Base-by-base conservation (phyloP, 2,113 vertebrate species). In the Lampris megalopsis region DNA sequence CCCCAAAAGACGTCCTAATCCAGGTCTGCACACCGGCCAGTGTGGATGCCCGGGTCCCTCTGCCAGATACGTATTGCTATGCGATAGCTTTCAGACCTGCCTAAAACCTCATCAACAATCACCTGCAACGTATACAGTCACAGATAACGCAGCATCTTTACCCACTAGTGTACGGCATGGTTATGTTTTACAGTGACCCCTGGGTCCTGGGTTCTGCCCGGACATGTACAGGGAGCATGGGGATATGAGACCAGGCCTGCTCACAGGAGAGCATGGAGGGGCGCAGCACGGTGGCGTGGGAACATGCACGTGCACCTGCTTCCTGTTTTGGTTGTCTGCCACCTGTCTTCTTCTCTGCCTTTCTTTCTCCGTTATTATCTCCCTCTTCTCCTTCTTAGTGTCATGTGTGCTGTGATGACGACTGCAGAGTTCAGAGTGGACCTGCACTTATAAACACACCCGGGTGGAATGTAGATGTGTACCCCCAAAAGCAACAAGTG, bases 391-490 rank as follows among this genome's bases (percentile, higher is more conserved):
- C 35, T n/a, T 43, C 62, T 68, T 48, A 4, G 47, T 63, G 36
- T 76, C 43, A 13, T 13, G 56, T 9, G 24, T 71, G 43, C n/a
- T 11, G 53, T 56, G 58, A 62, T 62, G 42, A 70, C 63, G 63
- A 68, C 65, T 56, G 62, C 41, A 54, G 47, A 57, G 10, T 77
- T 73, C 48, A 72, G 11, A 73, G 73, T 9, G 61, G 57, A 47
- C 36, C 65, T 38, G 42, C 41, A 64, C 70, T 75, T 61, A 83
- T 54, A 83, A 84, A 88, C 80, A 86, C 60, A 49, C 73, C 24
- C 64, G 48, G 65, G 45, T 86, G 90, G 94, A 94, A 94, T 94
- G 92, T 94, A 3, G 88, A 90, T 78, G 79, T 94, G 82, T 93
- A 86, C 74, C 85, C 62, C 66, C 61, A 90, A 90, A 94, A 91